Evolutionary conservation across 1,140 invertebrate genomes (phyloP).

Genomic region (Atta cephalotes): DNA sequence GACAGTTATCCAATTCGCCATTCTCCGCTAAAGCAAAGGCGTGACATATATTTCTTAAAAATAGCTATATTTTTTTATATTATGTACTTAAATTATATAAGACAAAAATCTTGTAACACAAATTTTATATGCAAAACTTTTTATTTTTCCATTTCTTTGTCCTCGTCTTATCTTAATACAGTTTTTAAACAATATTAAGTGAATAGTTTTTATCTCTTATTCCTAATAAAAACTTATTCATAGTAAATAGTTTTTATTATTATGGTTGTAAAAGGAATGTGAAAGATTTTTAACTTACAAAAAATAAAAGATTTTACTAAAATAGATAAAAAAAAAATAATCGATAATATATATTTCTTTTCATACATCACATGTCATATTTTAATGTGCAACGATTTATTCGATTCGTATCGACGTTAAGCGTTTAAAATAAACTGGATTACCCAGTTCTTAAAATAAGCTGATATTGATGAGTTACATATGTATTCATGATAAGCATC

Average conservation of each 20-base stretch:
- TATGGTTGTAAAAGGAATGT: background rate
- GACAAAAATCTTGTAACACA: background rate
- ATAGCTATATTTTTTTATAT: constrained; percentile 9
- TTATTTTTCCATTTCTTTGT: background rate
- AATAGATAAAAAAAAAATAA: background rate
- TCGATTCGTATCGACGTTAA: background rate
- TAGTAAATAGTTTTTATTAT: background rate
- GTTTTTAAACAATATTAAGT: too few relatives aligned
- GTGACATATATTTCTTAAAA: background rate
- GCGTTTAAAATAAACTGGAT: constrained; percentile 34
- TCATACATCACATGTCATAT: background rate
- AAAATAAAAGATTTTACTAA: background rate
- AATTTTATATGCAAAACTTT: background rate
- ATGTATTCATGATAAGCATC: background rate
- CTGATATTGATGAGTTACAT: constrained; percentile 3
- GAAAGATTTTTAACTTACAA: background rate
- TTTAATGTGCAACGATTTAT: background rate
- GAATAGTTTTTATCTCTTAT: too few relatives aligned
- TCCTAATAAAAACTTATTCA: too few relatives aligned
- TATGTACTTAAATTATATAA: background rate
- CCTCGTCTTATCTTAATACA: too few relatives aligned
- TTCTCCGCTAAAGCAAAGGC: background rate
- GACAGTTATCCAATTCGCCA: constrained; percentile 51
- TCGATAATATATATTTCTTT: background rate
- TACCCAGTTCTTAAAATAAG: constrained; percentile 39